Conservation (phyloP, 2,113 vertebrate genomes). For the Lanius collurio region DNA sequence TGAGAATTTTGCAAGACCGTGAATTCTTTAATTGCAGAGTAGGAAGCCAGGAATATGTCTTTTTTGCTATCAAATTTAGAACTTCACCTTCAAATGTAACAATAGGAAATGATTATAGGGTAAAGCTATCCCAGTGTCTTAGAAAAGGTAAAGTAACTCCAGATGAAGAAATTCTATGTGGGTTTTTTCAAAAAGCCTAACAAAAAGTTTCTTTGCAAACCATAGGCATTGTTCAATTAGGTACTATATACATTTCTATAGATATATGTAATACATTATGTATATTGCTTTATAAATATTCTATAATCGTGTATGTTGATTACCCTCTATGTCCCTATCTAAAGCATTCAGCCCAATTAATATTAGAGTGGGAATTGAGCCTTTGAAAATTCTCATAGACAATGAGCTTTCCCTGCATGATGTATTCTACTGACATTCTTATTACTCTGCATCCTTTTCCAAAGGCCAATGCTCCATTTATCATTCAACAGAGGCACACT, state of each 20-base stretch:
- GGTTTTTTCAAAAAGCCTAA: background rate
- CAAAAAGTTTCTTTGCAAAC: background rate
- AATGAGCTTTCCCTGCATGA: background rate
- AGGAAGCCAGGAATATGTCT: slow-evolving; percentile 12
- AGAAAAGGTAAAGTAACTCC: slow-evolving; percentile 5
- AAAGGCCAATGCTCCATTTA: background rate
- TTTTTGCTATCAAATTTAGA: slow-evolving; percentile 14
- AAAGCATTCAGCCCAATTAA: background rate
- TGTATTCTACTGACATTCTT: background rate
- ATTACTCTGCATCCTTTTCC: background rate
- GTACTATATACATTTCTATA: background rate
- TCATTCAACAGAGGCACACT: background rate
- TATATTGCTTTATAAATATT: background rate
- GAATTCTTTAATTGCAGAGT: slow-evolving; percentile 22
- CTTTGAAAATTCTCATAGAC: background rate
- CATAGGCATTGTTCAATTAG: background rate
- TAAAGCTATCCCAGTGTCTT: background rate
- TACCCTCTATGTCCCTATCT: background rate
- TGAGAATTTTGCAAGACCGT: background rate
- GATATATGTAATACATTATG: background rate
- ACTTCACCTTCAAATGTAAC: background rate
- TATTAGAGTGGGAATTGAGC: background rate
- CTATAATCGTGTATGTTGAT: background rate
- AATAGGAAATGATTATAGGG: background rate
- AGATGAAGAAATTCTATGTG: background rate